A percentile compares a stretch with the other conserved stretches of the same genome.
Conservation (phyloP, 23 tunicate genomes). For the Trididemnum clinides region DNA sequence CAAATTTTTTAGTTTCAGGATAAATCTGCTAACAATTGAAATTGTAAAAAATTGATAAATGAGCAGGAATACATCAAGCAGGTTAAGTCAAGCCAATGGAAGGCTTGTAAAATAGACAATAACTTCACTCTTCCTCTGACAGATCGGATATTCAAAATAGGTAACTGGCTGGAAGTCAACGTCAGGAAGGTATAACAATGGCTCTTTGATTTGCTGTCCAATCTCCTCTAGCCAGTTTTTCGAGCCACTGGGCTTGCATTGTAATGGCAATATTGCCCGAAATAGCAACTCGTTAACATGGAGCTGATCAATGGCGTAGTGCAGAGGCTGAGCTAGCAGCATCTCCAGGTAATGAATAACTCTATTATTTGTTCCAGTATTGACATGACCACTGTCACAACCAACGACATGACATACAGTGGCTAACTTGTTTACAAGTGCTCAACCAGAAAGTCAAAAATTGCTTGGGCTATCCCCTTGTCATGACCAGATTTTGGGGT, state of each 20-base stretch:
- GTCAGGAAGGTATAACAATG: neutral
- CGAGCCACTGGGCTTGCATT: conserved; percentile 4
- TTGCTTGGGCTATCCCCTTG: neutral
- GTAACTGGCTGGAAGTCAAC: conserved; percentile 13
- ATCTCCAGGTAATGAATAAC: conserved; percentile 21
- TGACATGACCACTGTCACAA: conserved; percentile 11
- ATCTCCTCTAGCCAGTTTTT: neutral
- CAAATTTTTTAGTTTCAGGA: conserved; percentile 11
- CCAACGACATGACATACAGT: conserved; percentile 4
- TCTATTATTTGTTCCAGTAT: conserved; percentile 8
- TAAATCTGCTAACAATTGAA: conserved; percentile 1
- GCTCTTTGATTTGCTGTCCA: conserved; percentile 8
- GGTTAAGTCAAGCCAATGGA: neutral
- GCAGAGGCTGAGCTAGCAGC: conserved; percentile 28
- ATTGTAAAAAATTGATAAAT: neutral
- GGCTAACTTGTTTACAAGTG: conserved; percentile 6
- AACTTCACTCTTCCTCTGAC: neutral
- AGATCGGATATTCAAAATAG: neutral
- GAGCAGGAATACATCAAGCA: neutral
- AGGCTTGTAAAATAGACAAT: conserved; percentile 4
- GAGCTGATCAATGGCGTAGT: conserved; percentile 7
- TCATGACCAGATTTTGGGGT: neutral
- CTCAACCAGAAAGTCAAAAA: conserved; percentile 22
- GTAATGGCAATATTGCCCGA: neutral
- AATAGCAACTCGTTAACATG: conserved; percentile 17